phyloP scores from a whole-genome alignment of 2,888 invertebrate species.

The Synanthedon tipuliformis region DNA sequence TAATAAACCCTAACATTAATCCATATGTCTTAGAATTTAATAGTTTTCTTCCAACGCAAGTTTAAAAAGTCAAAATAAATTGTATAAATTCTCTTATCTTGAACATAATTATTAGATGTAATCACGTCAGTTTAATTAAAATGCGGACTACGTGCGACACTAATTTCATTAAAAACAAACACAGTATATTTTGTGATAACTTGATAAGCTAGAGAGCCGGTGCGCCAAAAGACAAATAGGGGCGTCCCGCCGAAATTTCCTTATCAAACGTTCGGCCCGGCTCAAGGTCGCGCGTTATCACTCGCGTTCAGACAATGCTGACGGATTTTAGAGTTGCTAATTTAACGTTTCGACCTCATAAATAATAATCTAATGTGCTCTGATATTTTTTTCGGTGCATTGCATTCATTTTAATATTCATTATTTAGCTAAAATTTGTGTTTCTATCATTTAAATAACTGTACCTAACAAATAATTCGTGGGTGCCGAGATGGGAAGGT shows the following conservation, averaged over 20 bases:
- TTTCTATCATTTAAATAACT: too few species aligned
- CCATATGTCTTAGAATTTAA: too few species aligned
- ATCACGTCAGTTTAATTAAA: constrained; percentile 38
- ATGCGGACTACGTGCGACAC: constrained; percentile 33
- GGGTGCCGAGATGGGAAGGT: too few species aligned
- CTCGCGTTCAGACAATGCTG: constrained; percentile 33
- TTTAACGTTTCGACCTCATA: constrained; percentile 12
- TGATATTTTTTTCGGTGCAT: too few species aligned
- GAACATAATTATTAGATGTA: constrained; percentile 8
- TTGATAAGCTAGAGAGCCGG: constrained; percentile 42
- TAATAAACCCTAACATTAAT: too few species aligned
- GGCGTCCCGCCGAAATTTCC: constrained; percentile 48
- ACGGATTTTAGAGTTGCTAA: constrained; percentile 46
- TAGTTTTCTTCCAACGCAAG: too few species aligned
- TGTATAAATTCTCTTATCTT: not conserved
- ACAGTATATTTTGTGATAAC: constrained; percentile 11
- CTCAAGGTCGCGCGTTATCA: constrained; percentile 62
- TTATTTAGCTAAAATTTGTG: too few species aligned
- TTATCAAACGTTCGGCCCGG: constrained; percentile 54
- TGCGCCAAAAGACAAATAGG: constrained; percentile 6
- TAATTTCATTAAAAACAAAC: constrained; percentile 61
- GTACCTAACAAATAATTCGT: too few species aligned
- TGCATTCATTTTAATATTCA: too few species aligned
- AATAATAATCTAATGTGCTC: not conserved
- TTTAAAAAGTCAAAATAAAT: too few species aligned